Base-by-base conservation (phyloP, 2,797 vertebrate genomes). In the Girardinus metallicus region DNA sequence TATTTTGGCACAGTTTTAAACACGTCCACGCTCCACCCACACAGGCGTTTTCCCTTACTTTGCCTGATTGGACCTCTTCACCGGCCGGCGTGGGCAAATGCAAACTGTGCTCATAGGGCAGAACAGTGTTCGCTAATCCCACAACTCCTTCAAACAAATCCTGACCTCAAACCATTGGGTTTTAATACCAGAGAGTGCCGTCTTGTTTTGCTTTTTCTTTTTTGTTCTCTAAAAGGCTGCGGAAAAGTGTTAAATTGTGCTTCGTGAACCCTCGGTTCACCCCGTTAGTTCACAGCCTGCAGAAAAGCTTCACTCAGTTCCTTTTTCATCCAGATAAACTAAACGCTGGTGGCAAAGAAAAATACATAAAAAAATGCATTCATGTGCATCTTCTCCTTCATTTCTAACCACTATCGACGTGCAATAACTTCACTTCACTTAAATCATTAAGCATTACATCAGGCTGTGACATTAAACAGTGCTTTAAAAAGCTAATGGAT, bases 401-500 rank as follows among this genome's bases (percentile, higher is more conserved):
- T 64, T 36, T 64, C 34, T 64, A 64, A 34, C 16, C 31, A 21
- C 15, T 2, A 12, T 84, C 72, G 76, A 78, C 75, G 53, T 62
- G 26, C 84, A 82, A 85, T 85, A 21, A 79, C 62, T 36, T 64
- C 4, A 36, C 34, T 10, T 64, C 62, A 36, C 62, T 21, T 62
- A 62, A 31, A 86, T 85, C 51, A 55, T 34, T 10, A 53, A 34
- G 85, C n/a, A 77, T 41, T 47, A 53, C 84, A 68, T 78, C 41
- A 79, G 82, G 73, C 76, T 39, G 49, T 70, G 72, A 80, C 73
- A 78, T 78, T 0, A 79, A 90, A 86, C 86, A 88, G 80, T 75
- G 39, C 73, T 51, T 29, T 76, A 79, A 86, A 80, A 83, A 81
- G 83, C 80, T 29, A 39, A n/a, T 8, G 62, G 75, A 44, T 55